Percentiles rank a stretch among this genome's conserved stretches.
phyloP scores from a whole-genome alignment of 2,888 invertebrate genomes.

The Spicauda simplicius region DNA sequence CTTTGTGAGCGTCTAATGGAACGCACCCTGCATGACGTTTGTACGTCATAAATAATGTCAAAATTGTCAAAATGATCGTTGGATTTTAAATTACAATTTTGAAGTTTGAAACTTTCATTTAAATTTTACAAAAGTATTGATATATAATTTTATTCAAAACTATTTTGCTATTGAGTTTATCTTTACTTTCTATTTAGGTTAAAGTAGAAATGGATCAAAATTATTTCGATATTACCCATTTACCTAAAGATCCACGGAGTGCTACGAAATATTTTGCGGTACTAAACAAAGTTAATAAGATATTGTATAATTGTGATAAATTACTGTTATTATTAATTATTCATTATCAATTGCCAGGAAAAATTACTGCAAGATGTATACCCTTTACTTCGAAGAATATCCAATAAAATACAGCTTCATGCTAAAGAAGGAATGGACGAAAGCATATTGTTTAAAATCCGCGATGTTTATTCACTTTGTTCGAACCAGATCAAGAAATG shows the following conservation, averaged over 20 bases:
- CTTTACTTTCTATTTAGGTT: neutral
- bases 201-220: constrained; percentile 6
- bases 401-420: constrained; percentile 51
- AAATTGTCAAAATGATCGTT: neutral
- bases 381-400: constrained; percentile 58
- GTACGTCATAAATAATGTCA: no score
- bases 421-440: constrained; percentile 44
- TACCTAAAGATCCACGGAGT: constrained; percentile 48
- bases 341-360: constrained; percentile 54
- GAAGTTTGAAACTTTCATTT: no score
- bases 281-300: constrained; percentile 27
- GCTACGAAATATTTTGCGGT: constrained; percentile 66
- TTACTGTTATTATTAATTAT: no score
- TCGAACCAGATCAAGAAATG: constrained; percentile 75
- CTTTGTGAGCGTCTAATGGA: no score
- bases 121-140: no score
- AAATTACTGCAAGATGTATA: constrained; percentile 58
- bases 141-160: no score
- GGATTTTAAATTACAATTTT: neutral
- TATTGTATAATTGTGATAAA: no score
- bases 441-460: constrained; percentile 50
- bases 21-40: no score
- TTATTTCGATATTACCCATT: constrained; percentile 3
- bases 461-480: constrained; percentile 66
- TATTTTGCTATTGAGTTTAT: neutral